These are phyloP conservation scores for Drosophila lowei DNA, from an alignment of 1,140 invertebrate species.

Conservation along the genomic window DNA sequence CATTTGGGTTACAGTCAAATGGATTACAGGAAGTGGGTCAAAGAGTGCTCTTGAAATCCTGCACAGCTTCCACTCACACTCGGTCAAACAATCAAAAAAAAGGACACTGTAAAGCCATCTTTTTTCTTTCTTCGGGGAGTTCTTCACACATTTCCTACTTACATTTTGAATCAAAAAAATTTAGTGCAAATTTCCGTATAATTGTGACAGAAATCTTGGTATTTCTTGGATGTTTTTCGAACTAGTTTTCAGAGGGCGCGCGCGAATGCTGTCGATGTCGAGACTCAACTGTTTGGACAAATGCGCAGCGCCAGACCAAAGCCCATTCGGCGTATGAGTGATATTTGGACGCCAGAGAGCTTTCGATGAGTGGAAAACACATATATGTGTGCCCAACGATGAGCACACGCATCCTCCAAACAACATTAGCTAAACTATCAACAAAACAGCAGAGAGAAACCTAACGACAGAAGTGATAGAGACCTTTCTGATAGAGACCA, in stretches of 20 bases:
- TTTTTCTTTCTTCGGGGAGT: no score
- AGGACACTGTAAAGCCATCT: not conserved
- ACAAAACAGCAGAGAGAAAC: constrained; percentile 6
- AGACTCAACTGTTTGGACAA: constrained; percentile 75
- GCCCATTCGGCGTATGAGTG: constrained; percentile 67
- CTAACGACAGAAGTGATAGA: constrained; percentile 1
- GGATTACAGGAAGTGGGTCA: constrained; percentile 52
- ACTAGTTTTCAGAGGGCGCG: constrained; percentile 35
- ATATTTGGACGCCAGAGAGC: constrained; percentile 62
- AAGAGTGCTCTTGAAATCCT: constrained; percentile 48
- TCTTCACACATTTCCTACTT: constrained; percentile 14
- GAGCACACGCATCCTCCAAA: constrained; percentile 14
- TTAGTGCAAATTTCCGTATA: not conserved
- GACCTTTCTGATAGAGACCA: constrained; percentile 24
- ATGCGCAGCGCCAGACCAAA: constrained; percentile 65
- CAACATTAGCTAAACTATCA: not conserved
- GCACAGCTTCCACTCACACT: not conserved
- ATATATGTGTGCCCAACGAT: not conserved
- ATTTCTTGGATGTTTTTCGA: constrained; percentile 17
- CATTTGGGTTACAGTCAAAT: constrained; percentile 8
- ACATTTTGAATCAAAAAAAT: constrained; percentile 6
- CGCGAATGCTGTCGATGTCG: constrained; percentile 64
- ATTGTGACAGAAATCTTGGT: constrained; percentile 5
- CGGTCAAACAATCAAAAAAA: not conserved
- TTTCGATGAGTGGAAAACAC: constrained; percentile 46